Evolutionary conservation across 2,888 invertebrate genomes (phyloP), one percentile per base, ranked within the genome.

Genomic region (Rhogogaster chlorosoma): DNA sequence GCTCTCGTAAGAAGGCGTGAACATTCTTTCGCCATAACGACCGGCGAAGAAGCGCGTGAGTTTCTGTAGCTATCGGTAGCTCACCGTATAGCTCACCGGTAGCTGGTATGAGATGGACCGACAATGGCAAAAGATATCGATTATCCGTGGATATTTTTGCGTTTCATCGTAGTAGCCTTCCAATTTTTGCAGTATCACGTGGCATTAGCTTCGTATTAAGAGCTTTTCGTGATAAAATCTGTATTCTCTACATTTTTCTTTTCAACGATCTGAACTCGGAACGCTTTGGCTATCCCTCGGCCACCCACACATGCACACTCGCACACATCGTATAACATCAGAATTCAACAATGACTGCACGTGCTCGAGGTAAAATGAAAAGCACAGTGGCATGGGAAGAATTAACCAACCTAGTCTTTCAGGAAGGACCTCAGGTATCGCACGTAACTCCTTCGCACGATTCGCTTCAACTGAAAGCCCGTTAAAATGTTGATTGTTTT

Each of bases 121-220:
- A 83, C 83, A 83, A 83, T 83, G 70, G 67, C 32, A 45, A 26
- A 49, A 70, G 70, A 83, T 82, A 70, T 64, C 83, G 83, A 83
- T 83, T 83, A 83, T 67, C 67, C 70, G 36, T 49, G 67, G 32
- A 83, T 67, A n/a, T 83, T 67, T 83, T 67, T 83, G 22, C 36
- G 49, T 67, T 83, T 38, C 61, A 61, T 77, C 49, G 32, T n/a
- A 18, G 57, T 61, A 42, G 83, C 32, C 83, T 70, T 45, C 32
- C 29, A 67, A 64, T 42, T 83, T 67, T 64, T 67, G 26, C 67
- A 83, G 18, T 22, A 80, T 80, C 57, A 78, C 57, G 32, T 78
- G 78, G 53, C 78, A 80, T 45, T 38, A 32, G 45, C 42, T 45
- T 67, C 29, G 45, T 45, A 83, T 67, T 45, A 29, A 67, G 83